A percentile compares a stretch with the other conserved stretches of the same genome.
Conservation (phyloP, 2,888 invertebrate species). For the Marasmarcha lunaedactyla region DNA sequence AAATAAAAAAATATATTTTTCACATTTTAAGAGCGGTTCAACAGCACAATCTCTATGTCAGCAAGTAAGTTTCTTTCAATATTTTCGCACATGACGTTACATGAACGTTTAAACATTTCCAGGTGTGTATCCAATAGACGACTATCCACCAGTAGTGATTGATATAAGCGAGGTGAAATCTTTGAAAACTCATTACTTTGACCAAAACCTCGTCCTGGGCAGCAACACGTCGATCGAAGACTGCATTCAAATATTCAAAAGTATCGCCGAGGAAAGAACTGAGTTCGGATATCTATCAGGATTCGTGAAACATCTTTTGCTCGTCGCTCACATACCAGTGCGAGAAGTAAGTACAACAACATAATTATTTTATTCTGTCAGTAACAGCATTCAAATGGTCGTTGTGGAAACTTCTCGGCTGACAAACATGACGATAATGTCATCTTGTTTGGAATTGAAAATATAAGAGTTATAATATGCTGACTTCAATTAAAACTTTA, state of each 20-base stretch:
- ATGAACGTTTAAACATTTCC: conserved; percentile 25
- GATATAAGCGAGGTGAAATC: too few species aligned
- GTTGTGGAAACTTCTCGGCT: too few species aligned
- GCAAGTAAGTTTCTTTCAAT: too few species aligned
- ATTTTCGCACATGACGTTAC: conserved; percentile 27
- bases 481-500: too few species aligned
- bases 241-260: conserved; percentile 57
- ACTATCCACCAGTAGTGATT: conserved; percentile 34
- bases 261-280: conserved; percentile 30
- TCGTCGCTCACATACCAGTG: conserved; percentile 43
- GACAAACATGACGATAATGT: too few species aligned
- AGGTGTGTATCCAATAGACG: conserved; percentile 41
- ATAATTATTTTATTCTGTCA: too few species aligned
- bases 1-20: background rate
- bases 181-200: conserved; percentile 38
- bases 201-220: conserved; percentile 64
- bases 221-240: conserved; percentile 69
- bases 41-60: too few species aligned
- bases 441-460: too few species aligned
- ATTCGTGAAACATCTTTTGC: conserved; percentile 69
- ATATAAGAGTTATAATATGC: too few species aligned
- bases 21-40: too few species aligned
- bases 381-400: too few species aligned
- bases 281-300: conserved; percentile 62
- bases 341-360: conserved; percentile 73